Base-by-base conservation (phyloP, 2,113 vertebrate species). In the Oncorhynchus mykiss region DNA sequence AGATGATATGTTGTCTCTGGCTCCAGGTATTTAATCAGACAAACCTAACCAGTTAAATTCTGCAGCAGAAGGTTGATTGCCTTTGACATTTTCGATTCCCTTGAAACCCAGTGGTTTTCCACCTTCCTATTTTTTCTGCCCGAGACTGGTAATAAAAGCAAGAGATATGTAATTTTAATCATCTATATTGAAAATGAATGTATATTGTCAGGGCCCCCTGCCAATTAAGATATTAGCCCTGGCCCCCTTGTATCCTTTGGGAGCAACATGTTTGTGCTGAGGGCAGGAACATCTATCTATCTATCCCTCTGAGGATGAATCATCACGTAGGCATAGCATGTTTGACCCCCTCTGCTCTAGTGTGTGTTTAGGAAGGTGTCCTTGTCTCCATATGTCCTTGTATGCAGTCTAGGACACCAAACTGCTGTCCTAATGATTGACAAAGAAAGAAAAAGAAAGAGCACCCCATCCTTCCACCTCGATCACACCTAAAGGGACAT, bases 81-180 rank as follows among this genome's bases (percentile, higher is more conserved):
- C 71, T 54, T 45, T 80, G 80, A 81, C 86, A 90, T 89, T 89
- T 84, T 79, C 27, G 66, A 51, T 74, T 81, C 80, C 29, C 80
- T 45, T 67, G 59, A 87, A 51, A 82, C 29, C 64, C 67, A 62
- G 59, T 45, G 62, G 70, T 73, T 67, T 39, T 81, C 22, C 69
- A 71, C 60, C 64, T 69, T 71, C 49, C 73, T 51, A 75, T 75
- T 77, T 45, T 25, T 11, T 11, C 39, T 45, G 5, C 13, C 12
- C 70, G 2, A 74, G 48, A 60, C 25, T 66, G 25, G 27, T 67
- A 22, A 80, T 69, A 67, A 57, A 83, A 72, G 20, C 62, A 60
- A 49, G 34, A 73, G 24, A 9, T 24, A 78, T 59, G 59, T 13
- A 39, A 31, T 60, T 79, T 57, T 34, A 39, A 80, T 24, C n/a